Conservation (phyloP, 92 coral and sea anemone genomes). For the Hydrozoanthus gracilis region DNA sequence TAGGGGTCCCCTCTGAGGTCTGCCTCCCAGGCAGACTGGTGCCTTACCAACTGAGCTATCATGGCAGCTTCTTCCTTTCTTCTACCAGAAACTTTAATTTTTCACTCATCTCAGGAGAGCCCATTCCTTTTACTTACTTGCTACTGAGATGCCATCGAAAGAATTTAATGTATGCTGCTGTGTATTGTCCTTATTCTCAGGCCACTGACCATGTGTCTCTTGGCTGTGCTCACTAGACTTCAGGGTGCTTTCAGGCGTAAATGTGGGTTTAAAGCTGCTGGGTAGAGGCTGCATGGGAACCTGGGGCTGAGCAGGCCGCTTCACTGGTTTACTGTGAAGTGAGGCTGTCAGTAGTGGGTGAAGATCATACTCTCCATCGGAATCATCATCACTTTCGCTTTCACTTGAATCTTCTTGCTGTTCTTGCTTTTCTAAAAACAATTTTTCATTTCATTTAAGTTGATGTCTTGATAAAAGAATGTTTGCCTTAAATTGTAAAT, state of each 20-base stretch:
- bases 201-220: constrained; percentile 28
- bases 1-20: too few relatives aligned
- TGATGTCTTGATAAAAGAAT: background rate
- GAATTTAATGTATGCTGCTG: constrained; percentile 18
- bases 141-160: background rate
- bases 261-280: constrained; percentile 60
- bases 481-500: background rate
- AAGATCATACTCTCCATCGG: constrained; percentile 94
- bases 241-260: constrained; percentile 49
- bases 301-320: constrained; percentile 59
- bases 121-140: background rate
- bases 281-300: constrained; percentile 63
- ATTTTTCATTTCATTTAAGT: background rate
- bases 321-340: constrained; percentile 68
- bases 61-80: background rate
- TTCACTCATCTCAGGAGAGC: background rate
- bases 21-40: too few relatives aligned
- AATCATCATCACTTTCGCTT: constrained; percentile 79
- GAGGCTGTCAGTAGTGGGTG: constrained; percentile 96
- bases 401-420: constrained; percentile 57
- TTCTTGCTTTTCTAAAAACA: constrained; percentile 21
- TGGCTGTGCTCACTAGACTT: background rate
- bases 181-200: constrained; percentile 1
- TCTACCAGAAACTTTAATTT: background rate
- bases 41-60: too few relatives aligned